phyloP scores from a whole-genome alignment of 2,113 vertebrate species.

The Labeo catla region DNA sequence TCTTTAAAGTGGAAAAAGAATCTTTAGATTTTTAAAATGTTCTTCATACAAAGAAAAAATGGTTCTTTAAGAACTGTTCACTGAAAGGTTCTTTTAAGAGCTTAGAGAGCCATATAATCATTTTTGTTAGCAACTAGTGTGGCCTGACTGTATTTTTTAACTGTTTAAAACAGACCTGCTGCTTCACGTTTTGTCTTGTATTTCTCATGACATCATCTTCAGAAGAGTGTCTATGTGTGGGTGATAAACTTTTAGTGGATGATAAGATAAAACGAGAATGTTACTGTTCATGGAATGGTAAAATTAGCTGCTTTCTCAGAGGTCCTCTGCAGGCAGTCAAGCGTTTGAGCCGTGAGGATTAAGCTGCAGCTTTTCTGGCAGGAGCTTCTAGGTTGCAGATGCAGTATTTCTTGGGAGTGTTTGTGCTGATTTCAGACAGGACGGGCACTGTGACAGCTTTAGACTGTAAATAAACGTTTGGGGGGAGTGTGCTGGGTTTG shows the following conservation, averaged over 20 bases:
- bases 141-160: neutral
- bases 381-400: neutral
- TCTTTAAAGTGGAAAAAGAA: neutral
- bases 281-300: neutral
- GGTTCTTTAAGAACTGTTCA: neutral
- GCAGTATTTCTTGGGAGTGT: neutral
- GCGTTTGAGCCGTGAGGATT: neutral
- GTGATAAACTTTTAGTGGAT: neutral
- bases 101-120: neutral
- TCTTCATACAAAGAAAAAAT: no score
- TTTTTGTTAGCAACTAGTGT: neutral
- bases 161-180: neutral
- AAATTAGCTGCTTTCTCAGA: constrained; percentile 20
- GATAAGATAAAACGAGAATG: constrained; percentile 21
- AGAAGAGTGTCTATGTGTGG: constrained; percentile 4
- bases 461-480: constrained; percentile 19
- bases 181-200: neutral
- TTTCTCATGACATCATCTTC: constrained; percentile 24
- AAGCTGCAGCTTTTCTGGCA: neutral
- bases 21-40: no score
- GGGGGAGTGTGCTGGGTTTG: constrained; percentile 12
- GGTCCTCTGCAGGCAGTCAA: neutral
- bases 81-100: neutral
- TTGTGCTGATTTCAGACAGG: neutral
- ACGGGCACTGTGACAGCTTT: neutral